Evolutionary conservation across 2,113 vertebrate genomes (phyloP), one percentile per base, ranked within the genome.

Genomic region (Rutilus rutilus): DNA sequence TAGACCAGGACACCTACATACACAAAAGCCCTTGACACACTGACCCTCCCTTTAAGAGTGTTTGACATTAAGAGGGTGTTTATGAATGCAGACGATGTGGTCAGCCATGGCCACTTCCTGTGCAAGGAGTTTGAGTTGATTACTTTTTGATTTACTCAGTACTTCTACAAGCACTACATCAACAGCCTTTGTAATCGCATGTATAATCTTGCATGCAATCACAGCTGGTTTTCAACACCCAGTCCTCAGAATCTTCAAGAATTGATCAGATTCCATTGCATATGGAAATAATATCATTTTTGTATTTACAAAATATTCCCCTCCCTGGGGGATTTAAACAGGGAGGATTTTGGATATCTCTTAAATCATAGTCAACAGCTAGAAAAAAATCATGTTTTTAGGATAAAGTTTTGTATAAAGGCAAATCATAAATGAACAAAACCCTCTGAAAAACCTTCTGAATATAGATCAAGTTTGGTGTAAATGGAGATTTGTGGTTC

Each of bases 81-180:
- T 64, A 65, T 81, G 57, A 65, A 65, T 81, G 59, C 79, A 82
- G 79, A 69, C 21, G 14, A 67, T 82, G 79, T 82, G 79, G 62
- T 82, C 79, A 82, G 25, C 62, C 39, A 47, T 81, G 78, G 78
- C 60, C 60, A 65, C 59, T 64, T 81, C 78, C 59, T 81, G 25
- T 65, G 36, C 42, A 64, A 81, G 60, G 59, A 25, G 59, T 65
- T 47, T 65, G 59, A 81, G 15, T 65, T 81, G 78, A 81, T 67
- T 82, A 52, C 79, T 19, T 69, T 81, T 67, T 82, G 78, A 82
- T 82, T 69, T 69, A 50, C 62, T 82, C 42, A 50, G n/a, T 82
- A 50, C 77, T 79, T 79, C 54, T 82, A 42, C 67, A 59, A 52
- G 27, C 50, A 77, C 4, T 36, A 74, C 65, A 81, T 84, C 73